Evolutionary conservation across 2,888 invertebrate genomes (phyloP).

Genomic region (Apantesis nais): DNA sequence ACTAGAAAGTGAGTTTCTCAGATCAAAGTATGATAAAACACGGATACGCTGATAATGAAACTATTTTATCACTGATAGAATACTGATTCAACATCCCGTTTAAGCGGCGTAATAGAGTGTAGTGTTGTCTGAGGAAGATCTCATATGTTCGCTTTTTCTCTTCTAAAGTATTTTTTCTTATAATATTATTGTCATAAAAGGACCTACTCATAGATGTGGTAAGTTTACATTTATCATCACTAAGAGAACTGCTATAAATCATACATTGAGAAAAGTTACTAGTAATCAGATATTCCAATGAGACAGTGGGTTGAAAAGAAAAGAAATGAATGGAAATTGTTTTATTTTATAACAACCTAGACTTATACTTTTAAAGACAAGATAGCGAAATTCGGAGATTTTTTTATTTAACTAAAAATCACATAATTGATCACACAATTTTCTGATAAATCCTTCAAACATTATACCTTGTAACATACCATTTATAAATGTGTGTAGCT

Average conservation of each 20-base stretch:
- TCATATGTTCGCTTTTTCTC: not conserved
- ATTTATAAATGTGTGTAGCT: too few species aligned
- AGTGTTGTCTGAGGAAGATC: not conserved
- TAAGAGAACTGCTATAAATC: slow-evolving; percentile 1
- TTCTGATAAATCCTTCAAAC: not conserved
- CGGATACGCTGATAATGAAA: slow-evolving; percentile 48
- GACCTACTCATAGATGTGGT: not conserved
- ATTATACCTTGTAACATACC: not conserved
- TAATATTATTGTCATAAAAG: not conserved
- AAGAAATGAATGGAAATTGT: not conserved
- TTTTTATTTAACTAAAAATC: too few species aligned
- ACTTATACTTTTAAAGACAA: not conserved
- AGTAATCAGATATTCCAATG: not conserved
- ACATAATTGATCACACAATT: not conserved
- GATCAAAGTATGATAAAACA: slow-evolving; percentile 36
- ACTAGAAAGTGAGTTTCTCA: slow-evolving; percentile 38
- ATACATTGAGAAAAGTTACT: not conserved
- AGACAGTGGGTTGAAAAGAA: not conserved
- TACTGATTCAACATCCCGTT: slow-evolving; percentile 1
- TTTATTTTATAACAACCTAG: not conserved
- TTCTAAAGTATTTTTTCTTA: not conserved
- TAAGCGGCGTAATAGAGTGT: not conserved
- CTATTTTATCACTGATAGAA: slow-evolving; percentile 25
- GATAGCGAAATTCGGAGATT: not conserved
- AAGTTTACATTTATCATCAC: not conserved